These are phyloP conservation scores for Chaenodraco wilsoni DNA, from an alignment of 2,797 vertebrate genomes.

Conservation along the genomic window DNA sequence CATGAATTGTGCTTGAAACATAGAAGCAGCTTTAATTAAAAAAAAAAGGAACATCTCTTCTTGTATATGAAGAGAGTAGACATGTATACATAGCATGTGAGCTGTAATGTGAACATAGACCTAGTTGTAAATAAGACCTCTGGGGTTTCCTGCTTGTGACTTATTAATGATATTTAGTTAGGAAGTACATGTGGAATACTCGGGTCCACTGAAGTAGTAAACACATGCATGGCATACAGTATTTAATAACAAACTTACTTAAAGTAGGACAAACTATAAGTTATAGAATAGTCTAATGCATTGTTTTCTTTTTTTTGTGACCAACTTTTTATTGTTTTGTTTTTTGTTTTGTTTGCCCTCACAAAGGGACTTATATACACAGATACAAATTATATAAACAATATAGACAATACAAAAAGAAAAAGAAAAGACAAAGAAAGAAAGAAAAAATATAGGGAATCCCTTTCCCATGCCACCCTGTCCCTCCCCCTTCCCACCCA, in stretches of 20 bases:
- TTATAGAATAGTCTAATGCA: not conserved
- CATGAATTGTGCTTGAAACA: slow-evolving; percentile 7
- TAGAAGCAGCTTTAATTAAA: not conserved
- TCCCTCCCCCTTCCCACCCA: no score
- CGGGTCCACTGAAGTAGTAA: slow-evolving; percentile 12
- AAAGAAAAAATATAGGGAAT: no score
- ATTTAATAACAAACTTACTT: not conserved
- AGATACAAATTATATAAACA: no score
- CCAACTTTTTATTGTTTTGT: no score
- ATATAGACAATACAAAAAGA: no score
- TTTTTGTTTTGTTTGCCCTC: no score
- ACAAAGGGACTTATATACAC: no score
- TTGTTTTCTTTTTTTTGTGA: not conserved
- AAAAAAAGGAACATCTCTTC: not conserved
- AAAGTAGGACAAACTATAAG: slow-evolving; percentile 21
- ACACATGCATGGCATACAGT: slow-evolving; percentile 1
- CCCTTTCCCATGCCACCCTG: no score
- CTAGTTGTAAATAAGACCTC: not conserved
- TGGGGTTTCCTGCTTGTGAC: slow-evolving; percentile 7
- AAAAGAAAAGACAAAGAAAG: no score
- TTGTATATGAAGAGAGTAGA: not conserved
- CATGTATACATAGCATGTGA: not conserved
- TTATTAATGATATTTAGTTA: slow-evolving; percentile 22
- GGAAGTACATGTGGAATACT: slow-evolving; percentile 8
- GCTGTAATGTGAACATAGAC: not conserved